phyloP scores from a whole-genome alignment of 1,140 invertebrate species.

The Hormaphis cornu region DNA sequence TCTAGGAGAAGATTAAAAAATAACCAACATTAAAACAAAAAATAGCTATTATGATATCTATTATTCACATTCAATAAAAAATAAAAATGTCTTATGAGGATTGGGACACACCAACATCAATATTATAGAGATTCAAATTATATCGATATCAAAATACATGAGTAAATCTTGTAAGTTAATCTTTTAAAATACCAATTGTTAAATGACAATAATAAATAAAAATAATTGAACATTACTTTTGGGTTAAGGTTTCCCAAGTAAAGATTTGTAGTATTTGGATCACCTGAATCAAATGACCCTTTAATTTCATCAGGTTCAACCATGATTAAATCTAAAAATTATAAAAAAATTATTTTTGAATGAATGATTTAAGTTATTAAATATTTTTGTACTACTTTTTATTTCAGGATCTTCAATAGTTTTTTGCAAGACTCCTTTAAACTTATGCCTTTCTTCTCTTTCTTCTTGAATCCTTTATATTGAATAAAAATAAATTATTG shows the following conservation, averaged over 20 bases:
- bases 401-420: conserved; percentile 40
- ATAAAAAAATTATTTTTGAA: conserved; percentile 8
- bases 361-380: background rate
- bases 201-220: background rate
- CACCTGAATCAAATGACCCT: conserved; percentile 85
- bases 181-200: background rate
- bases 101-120: too few species aligned
- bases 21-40: too few species aligned
- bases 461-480: conserved; percentile 85
- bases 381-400: conserved; percentile 10
- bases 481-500: background rate
- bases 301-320: conserved; percentile 39
- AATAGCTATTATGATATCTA: too few species aligned
- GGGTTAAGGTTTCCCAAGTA: conserved; percentile 96
- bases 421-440: conserved; percentile 56
- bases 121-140: too few species aligned
- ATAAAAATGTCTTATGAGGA: too few species aligned
- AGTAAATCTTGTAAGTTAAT: too few species aligned
- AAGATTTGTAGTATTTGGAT: conserved; percentile 95
- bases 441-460: conserved; percentile 88
- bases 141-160: too few species aligned
- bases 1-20: too few species aligned
- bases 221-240: conserved; percentile 53
- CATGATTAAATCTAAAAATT: conserved; percentile 29
- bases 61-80: too few species aligned